Percentiles rank a stretch among this genome's conserved stretches.
Conservation (phyloP, 2,888 invertebrate species). For the Unio delphinus region DNA sequence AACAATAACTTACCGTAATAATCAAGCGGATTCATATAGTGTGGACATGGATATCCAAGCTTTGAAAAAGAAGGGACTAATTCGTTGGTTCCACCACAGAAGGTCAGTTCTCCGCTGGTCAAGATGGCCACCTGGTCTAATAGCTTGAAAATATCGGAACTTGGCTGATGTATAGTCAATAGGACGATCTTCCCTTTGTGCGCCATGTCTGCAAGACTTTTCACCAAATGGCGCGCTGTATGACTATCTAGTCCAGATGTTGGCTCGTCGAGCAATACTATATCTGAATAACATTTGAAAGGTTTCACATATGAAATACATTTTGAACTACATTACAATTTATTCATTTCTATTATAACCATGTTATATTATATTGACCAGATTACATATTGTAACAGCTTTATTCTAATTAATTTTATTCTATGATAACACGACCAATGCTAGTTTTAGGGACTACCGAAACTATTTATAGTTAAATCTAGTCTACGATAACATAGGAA, state of each 20-base stretch:
- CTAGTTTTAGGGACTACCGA: too few species aligned
- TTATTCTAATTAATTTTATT: too few species aligned
- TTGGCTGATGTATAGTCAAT: conserved; percentile 81
- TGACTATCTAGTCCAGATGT: conserved; percentile 89
- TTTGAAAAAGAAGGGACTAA: conserved; percentile 95
- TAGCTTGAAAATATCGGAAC: conserved; percentile 56
- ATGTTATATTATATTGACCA: too few species aligned
- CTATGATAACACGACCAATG: too few species aligned
- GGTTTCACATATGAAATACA: too few species aligned
- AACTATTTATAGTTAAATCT: too few species aligned
- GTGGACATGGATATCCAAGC: conserved; percentile 96
- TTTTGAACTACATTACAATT: too few species aligned
- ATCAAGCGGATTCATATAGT: conserved; percentile 96
- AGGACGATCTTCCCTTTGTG: conserved; percentile 76
- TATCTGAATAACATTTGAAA: conserved; percentile 78
- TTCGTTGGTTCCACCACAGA: conserved; percentile 78
- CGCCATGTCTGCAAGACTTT: conserved; percentile 50
- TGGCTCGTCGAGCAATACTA: conserved; percentile 92
- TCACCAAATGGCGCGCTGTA: conserved; percentile 81
- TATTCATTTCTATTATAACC: too few species aligned
- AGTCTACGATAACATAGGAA: too few species aligned
- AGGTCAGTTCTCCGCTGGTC: conserved; percentile 79
- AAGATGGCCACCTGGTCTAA: conserved; percentile 53
- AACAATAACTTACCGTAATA: conserved; percentile 78
- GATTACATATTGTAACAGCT: too few species aligned